Evolutionary conservation across 2,113 vertebrate genomes (phyloP).

Genomic region (Rhizomys pruinosus): DNA sequence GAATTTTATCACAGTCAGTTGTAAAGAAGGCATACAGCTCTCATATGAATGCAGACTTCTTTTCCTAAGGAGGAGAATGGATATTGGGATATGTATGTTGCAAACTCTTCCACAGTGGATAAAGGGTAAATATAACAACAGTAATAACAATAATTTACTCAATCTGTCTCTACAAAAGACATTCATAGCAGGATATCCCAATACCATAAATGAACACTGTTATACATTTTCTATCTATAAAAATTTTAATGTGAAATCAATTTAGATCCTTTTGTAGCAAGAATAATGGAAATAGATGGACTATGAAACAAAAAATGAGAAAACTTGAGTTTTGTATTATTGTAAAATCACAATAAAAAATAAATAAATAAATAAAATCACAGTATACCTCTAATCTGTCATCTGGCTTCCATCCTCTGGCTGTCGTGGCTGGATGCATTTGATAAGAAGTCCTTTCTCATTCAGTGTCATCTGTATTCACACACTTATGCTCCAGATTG

Average conservation of each 20-base stretch:
- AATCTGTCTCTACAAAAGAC: slow-evolving; percentile 16
- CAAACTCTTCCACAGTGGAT: not conserved
- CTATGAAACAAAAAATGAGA: slow-evolving; percentile 36
- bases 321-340: slow-evolving; percentile 36
- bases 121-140: slow-evolving; percentile 10
- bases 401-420: slow-evolving; percentile 61
- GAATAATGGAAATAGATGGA: slow-evolving; percentile 42
- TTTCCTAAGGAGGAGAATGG: not conserved
- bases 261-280: slow-evolving; percentile 49
- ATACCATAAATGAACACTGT: not conserved
- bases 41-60: not conserved
- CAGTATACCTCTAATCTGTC: slow-evolving; percentile 34
- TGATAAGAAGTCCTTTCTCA: slow-evolving; percentile 49
- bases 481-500: not conserved
- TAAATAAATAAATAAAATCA: too few species aligned
- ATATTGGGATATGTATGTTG: not conserved
- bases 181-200: not conserved
- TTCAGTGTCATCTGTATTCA: slow-evolving; percentile 21
- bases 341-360: too few species aligned
- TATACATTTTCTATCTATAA: slow-evolving; percentile 47
- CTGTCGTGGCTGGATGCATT: slow-evolving; percentile 4
- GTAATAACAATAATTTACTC: slow-evolving; percentile 1
- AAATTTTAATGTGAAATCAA: slow-evolving; percentile 49
- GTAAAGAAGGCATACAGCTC: not conserved
- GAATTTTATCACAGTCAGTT: slow-evolving; percentile 6